phyloP scores from a whole-genome alignment of 2,797 vertebrate genomes.

The Xiphorhynchus erythropygius region DNA sequence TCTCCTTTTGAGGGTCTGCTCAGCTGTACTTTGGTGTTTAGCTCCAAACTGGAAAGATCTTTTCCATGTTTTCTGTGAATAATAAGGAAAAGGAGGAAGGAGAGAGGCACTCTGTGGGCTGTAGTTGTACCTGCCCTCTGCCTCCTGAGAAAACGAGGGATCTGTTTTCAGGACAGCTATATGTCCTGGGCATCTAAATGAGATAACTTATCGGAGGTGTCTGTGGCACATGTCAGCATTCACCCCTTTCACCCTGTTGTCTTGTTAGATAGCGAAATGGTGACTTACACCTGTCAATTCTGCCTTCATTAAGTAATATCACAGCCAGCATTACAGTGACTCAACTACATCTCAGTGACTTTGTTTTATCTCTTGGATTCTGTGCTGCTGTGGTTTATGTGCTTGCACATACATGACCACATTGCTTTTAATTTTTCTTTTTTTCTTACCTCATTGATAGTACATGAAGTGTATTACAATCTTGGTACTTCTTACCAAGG shows the following conservation, averaged over 20 bases:
- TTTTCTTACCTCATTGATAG: neutral
- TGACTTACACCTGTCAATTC: neutral
- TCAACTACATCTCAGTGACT: fast-evolving
- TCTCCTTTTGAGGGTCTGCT: neutral
- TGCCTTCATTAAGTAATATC: neutral
- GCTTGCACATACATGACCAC: fast-evolving
- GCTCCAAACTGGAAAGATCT: neutral
- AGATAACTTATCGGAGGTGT: neutral
- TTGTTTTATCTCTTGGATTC: neutral
- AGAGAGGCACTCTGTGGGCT: neutral
- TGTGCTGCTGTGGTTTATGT: fast-evolving
- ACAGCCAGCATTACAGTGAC: fast-evolving
- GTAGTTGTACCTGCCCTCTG: neutral
- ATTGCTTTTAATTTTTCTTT: neutral
- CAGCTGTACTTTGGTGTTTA: neutral
- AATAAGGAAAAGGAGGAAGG: neutral
- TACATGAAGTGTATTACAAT: neutral
- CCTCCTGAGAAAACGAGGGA: fast-evolving
- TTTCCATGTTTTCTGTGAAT: neutral
- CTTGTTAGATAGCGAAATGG: neutral
- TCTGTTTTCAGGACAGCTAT: neutral
- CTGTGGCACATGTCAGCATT: neutral
- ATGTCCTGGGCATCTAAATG: neutral
- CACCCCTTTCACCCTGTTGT: neutral
- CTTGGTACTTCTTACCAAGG: neutral